Conservation (phyloP, 2,888 invertebrate species). For the Entomobrya proxima region DNA sequence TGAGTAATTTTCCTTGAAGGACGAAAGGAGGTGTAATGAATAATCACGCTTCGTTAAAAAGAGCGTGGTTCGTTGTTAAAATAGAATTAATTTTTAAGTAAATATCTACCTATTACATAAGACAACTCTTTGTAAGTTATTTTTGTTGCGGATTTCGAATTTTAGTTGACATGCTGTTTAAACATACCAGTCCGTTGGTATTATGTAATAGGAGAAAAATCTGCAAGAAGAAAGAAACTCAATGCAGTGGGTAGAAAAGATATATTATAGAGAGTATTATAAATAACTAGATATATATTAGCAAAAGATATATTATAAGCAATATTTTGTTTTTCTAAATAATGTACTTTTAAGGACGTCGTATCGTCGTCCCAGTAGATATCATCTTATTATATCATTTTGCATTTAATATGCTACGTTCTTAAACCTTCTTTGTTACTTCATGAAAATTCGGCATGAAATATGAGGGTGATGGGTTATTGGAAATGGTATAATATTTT, state of each 20-base stretch:
- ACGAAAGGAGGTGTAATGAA: not conserved
- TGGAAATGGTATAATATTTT: not conserved
- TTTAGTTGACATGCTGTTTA: not conserved
- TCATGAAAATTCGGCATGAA: not conserved
- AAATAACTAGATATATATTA: too few relatives aligned
- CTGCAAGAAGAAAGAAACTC: too few relatives aligned
- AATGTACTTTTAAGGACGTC: too few relatives aligned
- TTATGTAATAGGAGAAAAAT: too few relatives aligned
- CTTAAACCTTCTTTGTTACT: not conserved
- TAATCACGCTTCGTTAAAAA: not conserved
- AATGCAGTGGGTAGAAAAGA: too few relatives aligned
- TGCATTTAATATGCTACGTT: not conserved
- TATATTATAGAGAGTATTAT: too few relatives aligned
- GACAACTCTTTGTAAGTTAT: not conserved
- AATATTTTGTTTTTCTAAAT: too few relatives aligned
- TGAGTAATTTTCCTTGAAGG: not conserved
- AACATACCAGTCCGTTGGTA: not conserved
- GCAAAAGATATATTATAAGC: too few relatives aligned
- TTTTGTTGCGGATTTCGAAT: not conserved
- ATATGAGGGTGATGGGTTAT: conserved; percentile 12
- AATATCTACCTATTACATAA: not conserved
- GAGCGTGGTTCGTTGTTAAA: not conserved
- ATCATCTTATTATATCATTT: not conserved
- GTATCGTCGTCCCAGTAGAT: too few relatives aligned
- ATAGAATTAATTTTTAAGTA: conserved; percentile 2